A percentile compares a stretch with the other conserved stretches of the same genome.
Conservation (phyloP, 2,113 vertebrate genomes). For the Rousettus leschenaultii region DNA sequence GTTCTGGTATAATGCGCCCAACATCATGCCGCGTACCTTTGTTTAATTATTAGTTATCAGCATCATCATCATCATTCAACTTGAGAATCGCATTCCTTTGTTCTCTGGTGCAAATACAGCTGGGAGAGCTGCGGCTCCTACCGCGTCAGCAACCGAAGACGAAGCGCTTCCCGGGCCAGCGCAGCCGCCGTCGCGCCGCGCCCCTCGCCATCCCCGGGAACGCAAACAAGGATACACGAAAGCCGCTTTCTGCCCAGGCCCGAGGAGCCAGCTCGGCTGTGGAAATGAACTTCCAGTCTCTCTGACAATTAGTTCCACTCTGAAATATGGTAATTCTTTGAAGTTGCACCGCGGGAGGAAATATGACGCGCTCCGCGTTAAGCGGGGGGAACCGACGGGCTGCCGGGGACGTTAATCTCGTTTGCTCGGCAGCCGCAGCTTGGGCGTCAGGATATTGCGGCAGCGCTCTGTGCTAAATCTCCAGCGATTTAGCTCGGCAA, state of each 20-base stretch:
- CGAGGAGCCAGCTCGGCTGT: conserved; percentile 37
- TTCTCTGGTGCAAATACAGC: background rate
- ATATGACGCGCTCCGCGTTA: conserved; percentile 3
- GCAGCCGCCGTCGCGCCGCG: background rate
- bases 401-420: conserved; percentile 69
- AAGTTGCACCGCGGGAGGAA: conserved; percentile 53
- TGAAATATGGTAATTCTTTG: conserved; percentile 70
- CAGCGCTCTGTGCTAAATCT: conserved; percentile 45
- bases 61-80: background rate
- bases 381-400: conserved; percentile 32
- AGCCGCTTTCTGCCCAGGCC: conserved; percentile 30
- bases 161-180: background rate
- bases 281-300: conserved; percentile 70
- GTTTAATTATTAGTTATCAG: background rate
- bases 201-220: background rate
- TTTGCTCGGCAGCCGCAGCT: conserved; percentile 68
- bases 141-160: background rate
- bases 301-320: conserved; percentile 71
- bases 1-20: fast-evolving
- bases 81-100: background rate
- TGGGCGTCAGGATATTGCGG: conserved; percentile 7
- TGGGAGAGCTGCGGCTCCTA: background rate
- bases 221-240: conserved; percentile 46
- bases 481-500: conserved; percentile 56
- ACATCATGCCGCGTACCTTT: background rate